Evolutionary conservation across 92 coral and sea anemone species (phyloP).

Genomic region (Bergia sp.): DNA sequence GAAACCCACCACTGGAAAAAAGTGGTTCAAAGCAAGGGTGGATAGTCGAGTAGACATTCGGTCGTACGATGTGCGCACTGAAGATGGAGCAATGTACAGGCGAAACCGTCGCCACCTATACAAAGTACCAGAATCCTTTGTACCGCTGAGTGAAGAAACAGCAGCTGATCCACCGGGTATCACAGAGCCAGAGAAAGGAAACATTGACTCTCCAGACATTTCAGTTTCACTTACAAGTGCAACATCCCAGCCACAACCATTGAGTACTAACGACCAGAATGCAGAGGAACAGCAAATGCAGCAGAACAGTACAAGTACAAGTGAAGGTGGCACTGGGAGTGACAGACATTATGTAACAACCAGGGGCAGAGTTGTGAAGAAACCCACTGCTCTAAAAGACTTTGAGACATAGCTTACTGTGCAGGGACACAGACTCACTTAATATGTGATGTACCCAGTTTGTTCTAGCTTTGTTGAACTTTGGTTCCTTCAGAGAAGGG

Average conservation of each 20-base stretch:
- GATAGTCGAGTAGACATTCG: conserved; percentile 5
- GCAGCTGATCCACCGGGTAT: conserved; percentile 18
- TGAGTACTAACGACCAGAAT: background rate
- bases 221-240: conserved; percentile 14
- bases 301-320: too few species aligned
- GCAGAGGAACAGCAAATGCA: conserved; percentile 5
- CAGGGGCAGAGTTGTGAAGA: conserved; percentile 23
- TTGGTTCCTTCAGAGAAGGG: conserved; percentile 14
- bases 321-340: conserved; percentile 14
- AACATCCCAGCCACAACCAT: conserved; percentile 16
- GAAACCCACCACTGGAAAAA: background rate
- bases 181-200: conserved; percentile 7
- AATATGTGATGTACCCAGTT: background rate
- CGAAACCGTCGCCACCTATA: too few species aligned
- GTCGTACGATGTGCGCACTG: conserved; percentile 28
- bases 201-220: conserved; percentile 9
- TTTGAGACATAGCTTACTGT: conserved; percentile 4
- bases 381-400: conserved; percentile 15
- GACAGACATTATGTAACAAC: conserved; percentile 23
- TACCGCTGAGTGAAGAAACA: conserved; percentile 22
- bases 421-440: conserved; percentile 13
- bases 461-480: conserved; percentile 17
- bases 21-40: conserved; percentile 49
- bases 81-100: too few species aligned
- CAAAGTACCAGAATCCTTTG: too few species aligned